Base-by-base conservation (phyloP, 2,797 vertebrate species). In the Salarias fasciatus region DNA sequence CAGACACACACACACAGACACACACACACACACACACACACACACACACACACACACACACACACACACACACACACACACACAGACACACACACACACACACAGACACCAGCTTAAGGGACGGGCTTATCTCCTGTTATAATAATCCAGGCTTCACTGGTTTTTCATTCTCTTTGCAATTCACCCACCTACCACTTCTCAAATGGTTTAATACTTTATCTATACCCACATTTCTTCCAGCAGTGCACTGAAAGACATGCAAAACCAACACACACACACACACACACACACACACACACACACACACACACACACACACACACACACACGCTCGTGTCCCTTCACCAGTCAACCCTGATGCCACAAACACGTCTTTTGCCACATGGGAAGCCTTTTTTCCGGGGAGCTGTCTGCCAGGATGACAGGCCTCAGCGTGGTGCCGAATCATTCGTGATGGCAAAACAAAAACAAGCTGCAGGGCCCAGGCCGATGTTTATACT, bases 401-500 rank as follows among this genome's bases (percentile, higher is more conserved):
- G 75, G 63, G 72, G 83, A 85, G 55, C 45, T 10, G 53, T 72
- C 63, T 77, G 79, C 75, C 79, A 81, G 68, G 52, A 78, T 83
- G 86, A 82, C 77, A 85, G 67, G 70, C 45, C 69, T 73, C 77
- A 51, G 45, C 57, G 57, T 71, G 72, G 53, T 30, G 55, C 63
- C 13, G 7, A 60, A 44, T 45, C 69, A 64, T 58, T 35, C 33
- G 5, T 61, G 65, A 64, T 58, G 50, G 63, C 40, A 75, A 78
- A 79, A 79, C 57, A 77, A 84, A 84, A 75, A 69, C 54, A 81
- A 59, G 61, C 69, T 59, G 59, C 41, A 40, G 54, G 45, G 52
- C 55, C 65, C 44, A 53, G 14, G 24, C 52, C 68, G 68, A 53
- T 81, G 45, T 70, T 77, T 63, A 18, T 70, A 60, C 70, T 64